A percentile compares a stretch with the other conserved stretches of the same genome.
Conservation (phyloP, 2,888 invertebrate species). For the Linyphia triangularis region DNA sequence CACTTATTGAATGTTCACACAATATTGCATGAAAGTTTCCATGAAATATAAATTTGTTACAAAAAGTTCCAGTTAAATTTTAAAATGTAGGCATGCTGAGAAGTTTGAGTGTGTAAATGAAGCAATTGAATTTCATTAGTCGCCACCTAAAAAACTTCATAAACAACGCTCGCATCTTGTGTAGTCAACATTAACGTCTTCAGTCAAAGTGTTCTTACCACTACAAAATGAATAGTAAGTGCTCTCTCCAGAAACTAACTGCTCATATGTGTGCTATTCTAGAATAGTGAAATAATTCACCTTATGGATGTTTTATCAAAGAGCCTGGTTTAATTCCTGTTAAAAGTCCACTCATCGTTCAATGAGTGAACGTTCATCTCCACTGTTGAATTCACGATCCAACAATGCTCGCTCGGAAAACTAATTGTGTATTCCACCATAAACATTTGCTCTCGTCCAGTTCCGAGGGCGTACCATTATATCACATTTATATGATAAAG, state of each 20-base stretch:
- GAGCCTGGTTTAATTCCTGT: constrained; percentile 60
- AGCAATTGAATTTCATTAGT: not conserved
- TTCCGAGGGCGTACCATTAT: constrained; percentile 6
- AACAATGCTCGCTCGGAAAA: constrained; percentile 27
- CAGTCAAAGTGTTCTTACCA: too few species aligned
- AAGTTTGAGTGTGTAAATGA: not conserved
- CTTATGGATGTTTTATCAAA: constrained; percentile 55
- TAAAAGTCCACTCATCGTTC: constrained; percentile 11
- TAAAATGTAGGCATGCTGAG: too few species aligned
- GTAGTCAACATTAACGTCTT: too few species aligned
- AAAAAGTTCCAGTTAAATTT: not conserved
- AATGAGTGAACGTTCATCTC: constrained; percentile 18
- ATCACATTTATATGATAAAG: constrained; percentile 21
- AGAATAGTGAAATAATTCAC: constrained; percentile 46
- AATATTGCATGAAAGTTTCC: not conserved
- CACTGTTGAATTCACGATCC: constrained; percentile 56
- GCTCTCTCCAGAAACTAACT: constrained; percentile 15
- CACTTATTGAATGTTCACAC: not conserved
- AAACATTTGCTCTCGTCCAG: constrained; percentile 21
- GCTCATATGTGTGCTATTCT: constrained; percentile 66
- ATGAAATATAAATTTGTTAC: not conserved
- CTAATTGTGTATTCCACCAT: not conserved
- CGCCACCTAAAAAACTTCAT: not conserved
- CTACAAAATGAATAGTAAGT: too few species aligned
- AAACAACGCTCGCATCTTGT: too few species aligned